Evolutionary conservation across 2,888 invertebrate genomes (phyloP).

Genomic region (Cloeon dipterum): DNA sequence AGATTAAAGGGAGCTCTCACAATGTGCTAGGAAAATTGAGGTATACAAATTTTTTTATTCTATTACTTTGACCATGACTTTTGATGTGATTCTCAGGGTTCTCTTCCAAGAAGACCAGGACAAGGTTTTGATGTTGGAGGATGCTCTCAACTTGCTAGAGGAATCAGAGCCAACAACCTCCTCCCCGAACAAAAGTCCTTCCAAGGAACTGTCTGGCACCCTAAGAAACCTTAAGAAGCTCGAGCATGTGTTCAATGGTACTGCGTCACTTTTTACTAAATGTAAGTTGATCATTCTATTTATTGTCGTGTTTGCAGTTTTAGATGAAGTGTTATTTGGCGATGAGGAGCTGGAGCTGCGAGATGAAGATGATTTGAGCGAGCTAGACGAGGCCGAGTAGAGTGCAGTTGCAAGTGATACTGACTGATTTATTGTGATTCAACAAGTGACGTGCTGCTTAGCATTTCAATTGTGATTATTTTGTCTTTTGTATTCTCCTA

Average conservation of each 20-base stretch:
- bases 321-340: constrained; percentile 15
- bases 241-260: constrained; percentile 25
- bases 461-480: too few species aligned
- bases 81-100: constrained; percentile 9
- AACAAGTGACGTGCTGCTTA: too few species aligned
- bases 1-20: constrained; percentile 21
- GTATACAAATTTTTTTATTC: constrained; percentile 12
- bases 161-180: constrained; percentile 10
- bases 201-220: constrained; percentile 24
- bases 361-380: neutral
- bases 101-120: constrained; percentile 14
- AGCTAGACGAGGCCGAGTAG: neutral
- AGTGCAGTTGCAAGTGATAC: too few species aligned
- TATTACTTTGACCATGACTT: neutral
- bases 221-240: constrained; percentile 25
- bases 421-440: too few species aligned
- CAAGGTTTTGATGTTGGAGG: constrained; percentile 13
- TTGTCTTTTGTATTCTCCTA: too few species aligned
- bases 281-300: neutral
- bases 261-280: neutral
- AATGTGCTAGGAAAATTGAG: constrained; percentile 22
- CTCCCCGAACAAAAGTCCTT: constrained; percentile 13
- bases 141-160: constrained; percentile 8
- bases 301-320: constrained; percentile 8
- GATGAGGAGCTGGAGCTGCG: constrained; percentile 10